Base-by-base conservation (phyloP, 1,140 invertebrate species). In the Sitodiplosis mosellana region DNA sequence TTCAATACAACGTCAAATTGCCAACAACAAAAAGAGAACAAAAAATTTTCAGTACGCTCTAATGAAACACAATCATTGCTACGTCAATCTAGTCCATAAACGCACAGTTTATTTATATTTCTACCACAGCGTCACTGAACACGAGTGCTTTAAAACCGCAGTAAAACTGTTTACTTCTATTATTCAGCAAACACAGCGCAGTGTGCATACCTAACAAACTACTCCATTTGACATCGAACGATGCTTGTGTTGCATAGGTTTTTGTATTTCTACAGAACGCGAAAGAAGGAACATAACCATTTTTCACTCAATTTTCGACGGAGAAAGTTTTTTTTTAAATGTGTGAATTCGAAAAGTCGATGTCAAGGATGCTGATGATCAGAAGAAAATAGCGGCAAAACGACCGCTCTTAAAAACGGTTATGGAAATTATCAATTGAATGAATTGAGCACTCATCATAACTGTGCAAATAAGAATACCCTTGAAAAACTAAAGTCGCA, bases 231-330 rank as follows among this genome's bases (percentile, higher is more conserved):
- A 63, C 14, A 5, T 47, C 46, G 19, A 37, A 49, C 46, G 61
- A 63, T 17, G 60, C 61, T 49, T 63, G 60, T 46, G 60, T 63
- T 53, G 61, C 61, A 59, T 60, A 63, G 51, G 61, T 63, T 49
- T 61, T 63, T 48, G 52, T 54, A 49, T 57, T 58, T 53, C 56
- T 51, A 46, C 57, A 48, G 51, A 59, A 59, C 50, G 58, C 54
- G 10, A 18, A 38, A 38, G 15, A 38, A 21, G 20, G 41, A 18
- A 43, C n/a, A n/a, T n/a, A n/a, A n/a, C n/a, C n/a, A n/a, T n/a
- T n/a, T n/a, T n/a, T n/a, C n/a, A n/a, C n/a, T n/a, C n/a, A n/a
- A n/a, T n/a, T n/a, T n/a, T n/a, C n/a, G n/a, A n/a, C n/a, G n/a
- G n/a, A n/a, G n/a, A n/a, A n/a, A n/a, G n/a, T n/a, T n/a, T n/a